Evolutionary conservation across 2,888 invertebrate genomes (phyloP).

Genomic region (Spodoptera picta): DNA sequence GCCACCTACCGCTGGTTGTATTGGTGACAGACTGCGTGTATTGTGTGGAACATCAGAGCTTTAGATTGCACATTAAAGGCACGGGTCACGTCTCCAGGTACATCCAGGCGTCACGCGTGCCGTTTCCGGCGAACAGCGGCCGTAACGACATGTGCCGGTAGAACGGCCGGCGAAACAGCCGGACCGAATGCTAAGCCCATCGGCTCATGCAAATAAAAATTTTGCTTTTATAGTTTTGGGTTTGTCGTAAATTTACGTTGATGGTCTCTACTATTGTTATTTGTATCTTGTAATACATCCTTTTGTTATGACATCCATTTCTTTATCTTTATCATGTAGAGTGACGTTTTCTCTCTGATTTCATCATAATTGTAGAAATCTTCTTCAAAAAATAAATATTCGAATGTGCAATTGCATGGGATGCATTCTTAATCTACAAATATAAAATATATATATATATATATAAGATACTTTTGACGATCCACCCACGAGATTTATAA

Average conservation of each 20-base stretch:
- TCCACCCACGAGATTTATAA: too few species aligned
- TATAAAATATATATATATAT: too few species aligned
- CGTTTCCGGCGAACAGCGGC: slow-evolving; percentile 76
- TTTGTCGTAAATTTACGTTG: slow-evolving; percentile 38
- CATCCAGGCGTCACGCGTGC: slow-evolving; percentile 81
- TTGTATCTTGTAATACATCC: neutral
- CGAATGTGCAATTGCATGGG: too few species aligned
- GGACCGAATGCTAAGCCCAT: slow-evolving; percentile 54
- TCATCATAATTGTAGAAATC: too few species aligned
- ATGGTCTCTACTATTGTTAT: slow-evolving; percentile 12
- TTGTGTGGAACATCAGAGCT: slow-evolving; percentile 58
- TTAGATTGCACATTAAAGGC: slow-evolving; percentile 68
- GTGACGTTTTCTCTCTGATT: too few species aligned
- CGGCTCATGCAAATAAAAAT: slow-evolving; percentile 58
- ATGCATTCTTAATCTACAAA: too few species aligned
- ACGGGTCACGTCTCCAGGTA: slow-evolving; percentile 79
- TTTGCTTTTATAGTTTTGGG: slow-evolving; percentile 33
- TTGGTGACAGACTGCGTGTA: slow-evolving; percentile 56
- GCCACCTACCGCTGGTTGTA: slow-evolving; percentile 53
- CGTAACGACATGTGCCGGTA: slow-evolving; percentile 70
- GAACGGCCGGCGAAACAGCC: slow-evolving; percentile 47
- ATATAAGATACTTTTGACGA: too few species aligned
- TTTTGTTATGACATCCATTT: too few species aligned
- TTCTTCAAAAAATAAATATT: too few species aligned
- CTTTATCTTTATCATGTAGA: too few species aligned